These are phyloP conservation scores for Anhinga anhinga DNA, from an alignment of 2,113 vertebrate genomes.

Conservation along the genomic window DNA sequence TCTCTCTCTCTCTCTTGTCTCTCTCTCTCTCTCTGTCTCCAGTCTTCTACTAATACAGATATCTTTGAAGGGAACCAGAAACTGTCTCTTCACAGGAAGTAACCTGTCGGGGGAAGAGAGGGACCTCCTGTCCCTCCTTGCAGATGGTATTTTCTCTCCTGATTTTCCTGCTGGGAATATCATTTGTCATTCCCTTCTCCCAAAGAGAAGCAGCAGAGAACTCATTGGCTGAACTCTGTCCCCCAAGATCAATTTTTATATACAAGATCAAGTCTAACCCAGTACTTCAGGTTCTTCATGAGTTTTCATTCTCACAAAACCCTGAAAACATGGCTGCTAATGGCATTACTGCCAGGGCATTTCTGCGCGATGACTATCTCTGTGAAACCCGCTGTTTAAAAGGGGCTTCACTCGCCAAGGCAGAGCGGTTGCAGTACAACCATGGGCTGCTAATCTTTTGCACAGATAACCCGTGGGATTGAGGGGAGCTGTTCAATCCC, in stretches of 20 bases:
- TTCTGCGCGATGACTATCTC: not conserved
- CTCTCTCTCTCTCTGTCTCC: not conserved
- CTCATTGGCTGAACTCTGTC: not conserved
- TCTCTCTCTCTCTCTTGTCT: not conserved
- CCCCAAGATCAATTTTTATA: not conserved
- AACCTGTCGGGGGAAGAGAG: not conserved
- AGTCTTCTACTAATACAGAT: not conserved
- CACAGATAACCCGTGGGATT: not conserved
- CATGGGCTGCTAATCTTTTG: not conserved
- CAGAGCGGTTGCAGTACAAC: not conserved
- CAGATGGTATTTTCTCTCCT: not conserved
- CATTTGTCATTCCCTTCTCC: not conserved
- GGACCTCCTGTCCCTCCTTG: not conserved
- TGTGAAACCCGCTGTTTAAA: not conserved
- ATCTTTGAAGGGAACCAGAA: not conserved
- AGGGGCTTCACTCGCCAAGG: not conserved
- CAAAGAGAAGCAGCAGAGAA: not conserved
- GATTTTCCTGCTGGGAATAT: not conserved
- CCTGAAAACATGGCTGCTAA: not conserved
- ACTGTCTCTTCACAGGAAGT: not conserved
- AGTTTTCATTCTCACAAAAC: not conserved
- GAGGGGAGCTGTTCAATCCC: not conserved
- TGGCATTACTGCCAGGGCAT: not conserved
- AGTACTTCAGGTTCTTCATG: not conserved
- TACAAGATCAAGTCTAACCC: not conserved